Evolutionary conservation across 2,888 invertebrate genomes (phyloP), one percentile per base, ranked within the genome.

Genomic region (Orchesella flavescens): DNA sequence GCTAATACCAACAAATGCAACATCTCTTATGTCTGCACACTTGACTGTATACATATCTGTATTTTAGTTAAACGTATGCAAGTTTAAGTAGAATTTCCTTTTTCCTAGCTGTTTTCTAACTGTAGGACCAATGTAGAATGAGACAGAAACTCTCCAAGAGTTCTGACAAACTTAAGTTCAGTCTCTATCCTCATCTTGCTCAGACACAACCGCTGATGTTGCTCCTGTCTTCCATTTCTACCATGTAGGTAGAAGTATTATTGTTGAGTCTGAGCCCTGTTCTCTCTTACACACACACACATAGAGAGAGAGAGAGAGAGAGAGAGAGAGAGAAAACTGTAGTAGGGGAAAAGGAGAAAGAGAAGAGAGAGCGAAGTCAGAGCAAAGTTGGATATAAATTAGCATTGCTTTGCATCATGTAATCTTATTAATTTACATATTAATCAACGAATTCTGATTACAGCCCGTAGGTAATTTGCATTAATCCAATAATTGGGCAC

Each of bases 381-480:
- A 84, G 84, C 81, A 87, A 86, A 87, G 86, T 86, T 87, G 85
- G 87, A 88, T 86, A 88, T 88, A 87, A 88, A 88, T 88, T 88
- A 88, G 88, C 88, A 88, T 88, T 87, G 88, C 87, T 87, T 86
- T 88, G 88, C 88, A 87, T 88, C 87, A 87, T 87, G 88, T 88
- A 87, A 88, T 88, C 87, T 88, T 87, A 88, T 88, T 88, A 88
- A 88, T 88, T 88, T 88, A 87, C 88, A 88, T 88, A 88, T 88
- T 88, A 88, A 88, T 88, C 87, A 87, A 87, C 83, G 87, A 87
- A 88, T 88, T 87, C 88, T 88, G 88, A 88, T 88, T 88, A 88
- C 85, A 87, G 88, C 85, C 86, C 86, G 86, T 83, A 88, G 87
- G 86, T 88, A 88, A 88, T 88, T 88, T 88, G 88, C 88, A 88